Evolutionary conservation across 2,888 invertebrate genomes (phyloP).

Genomic region (Drosophila paramelanica): DNA sequence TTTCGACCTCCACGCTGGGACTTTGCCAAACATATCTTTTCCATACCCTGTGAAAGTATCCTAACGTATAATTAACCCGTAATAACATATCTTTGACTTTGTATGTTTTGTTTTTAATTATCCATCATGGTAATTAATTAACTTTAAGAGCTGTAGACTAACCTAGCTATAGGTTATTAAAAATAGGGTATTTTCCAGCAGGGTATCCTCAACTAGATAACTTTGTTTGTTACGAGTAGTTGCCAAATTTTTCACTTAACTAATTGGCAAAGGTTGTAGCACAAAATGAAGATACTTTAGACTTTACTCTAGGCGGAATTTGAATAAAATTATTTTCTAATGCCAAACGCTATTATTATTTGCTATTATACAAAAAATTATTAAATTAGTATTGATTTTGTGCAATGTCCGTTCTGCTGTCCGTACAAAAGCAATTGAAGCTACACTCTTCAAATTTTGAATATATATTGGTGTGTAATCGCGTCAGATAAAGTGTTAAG

Average conservation of each 20-base stretch:
- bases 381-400: too few relatives aligned
- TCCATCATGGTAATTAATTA: too few relatives aligned
- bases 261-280: constrained; percentile 29
- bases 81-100: too few relatives aligned
- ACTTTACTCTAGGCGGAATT: neutral
- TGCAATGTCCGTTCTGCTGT: too few relatives aligned
- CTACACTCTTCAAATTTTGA: too few relatives aligned
- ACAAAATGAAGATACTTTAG: neutral
- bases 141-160: too few relatives aligned
- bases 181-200: neutral
- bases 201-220: neutral
- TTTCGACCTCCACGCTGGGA: constrained; percentile 7
- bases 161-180: neutral
- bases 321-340: neutral
- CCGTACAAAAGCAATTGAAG: too few relatives aligned
- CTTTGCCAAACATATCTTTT: neutral
- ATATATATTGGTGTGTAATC: too few relatives aligned
- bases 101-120: too few relatives aligned
- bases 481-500: too few relatives aligned
- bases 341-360: neutral
- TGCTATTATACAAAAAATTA: too few relatives aligned
- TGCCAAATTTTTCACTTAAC: constrained; percentile 59
- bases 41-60: neutral
- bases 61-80: too few relatives aligned
- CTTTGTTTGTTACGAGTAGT: constrained; percentile 5